Percentiles rank a stretch among this genome's conserved stretches.
phyloP scores from a whole-genome alignment of 2,113 vertebrate genomes.

The Antechinus flavipes region DNA sequence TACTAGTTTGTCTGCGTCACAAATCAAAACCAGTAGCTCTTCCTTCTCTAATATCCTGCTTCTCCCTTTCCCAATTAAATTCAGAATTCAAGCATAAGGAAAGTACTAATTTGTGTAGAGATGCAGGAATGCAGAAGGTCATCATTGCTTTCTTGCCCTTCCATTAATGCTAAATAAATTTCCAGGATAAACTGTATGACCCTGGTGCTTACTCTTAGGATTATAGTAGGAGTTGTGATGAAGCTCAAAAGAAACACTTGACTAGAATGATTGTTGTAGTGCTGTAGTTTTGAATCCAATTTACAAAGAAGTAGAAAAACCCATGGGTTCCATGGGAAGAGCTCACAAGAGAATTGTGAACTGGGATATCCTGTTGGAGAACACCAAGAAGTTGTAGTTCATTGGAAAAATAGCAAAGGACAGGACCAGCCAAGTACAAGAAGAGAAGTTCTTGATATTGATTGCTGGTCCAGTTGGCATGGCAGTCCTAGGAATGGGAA shows the following conservation, averaged over 20 bases:
- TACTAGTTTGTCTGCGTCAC: neutral
- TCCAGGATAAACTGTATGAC: neutral
- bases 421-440: no score
- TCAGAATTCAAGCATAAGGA: neutral
- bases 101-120: neutral
- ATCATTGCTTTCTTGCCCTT: neutral
- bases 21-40: neutral
- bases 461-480: neutral
- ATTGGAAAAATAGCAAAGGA: no score
- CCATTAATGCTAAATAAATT: neutral
- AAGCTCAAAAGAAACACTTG: neutral
- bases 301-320: neutral
- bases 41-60: neutral
- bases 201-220: neutral
- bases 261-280: neutral
- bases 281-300: neutral
- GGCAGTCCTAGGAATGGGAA: no score
- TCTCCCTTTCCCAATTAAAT: neutral
- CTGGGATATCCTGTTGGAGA: no score
- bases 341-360: no score
- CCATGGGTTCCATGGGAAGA: no score
- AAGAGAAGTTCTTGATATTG: no score
- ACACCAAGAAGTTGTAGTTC: no score
- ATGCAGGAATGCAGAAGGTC: neutral
- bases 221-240: neutral